A percentile compares a stretch with the other conserved stretches of the same genome.
Conservation (phyloP, 2,797 vertebrate species). For the Cheirogaleus major region DNA sequence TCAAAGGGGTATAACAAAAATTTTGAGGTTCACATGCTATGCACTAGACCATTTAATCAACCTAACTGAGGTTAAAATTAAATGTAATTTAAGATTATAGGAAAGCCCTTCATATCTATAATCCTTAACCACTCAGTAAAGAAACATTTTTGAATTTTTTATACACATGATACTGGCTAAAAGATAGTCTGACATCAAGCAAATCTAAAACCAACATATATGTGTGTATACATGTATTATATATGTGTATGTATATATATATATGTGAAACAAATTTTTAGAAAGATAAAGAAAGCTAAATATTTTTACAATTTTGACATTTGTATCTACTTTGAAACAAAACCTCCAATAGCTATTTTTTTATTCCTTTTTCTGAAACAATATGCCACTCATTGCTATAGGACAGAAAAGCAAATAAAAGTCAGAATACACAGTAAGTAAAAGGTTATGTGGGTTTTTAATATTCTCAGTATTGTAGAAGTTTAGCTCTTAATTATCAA, state of each 20-base stretch:
- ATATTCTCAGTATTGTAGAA: not conserved
- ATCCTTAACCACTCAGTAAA: not conserved
- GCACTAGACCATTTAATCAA: not conserved
- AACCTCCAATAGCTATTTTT: not conserved
- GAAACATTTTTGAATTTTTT: not conserved
- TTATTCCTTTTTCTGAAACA: not conserved
- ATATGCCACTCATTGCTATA: not conserved
- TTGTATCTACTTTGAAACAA: constrained; percentile 25
- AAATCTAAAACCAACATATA: not conserved
- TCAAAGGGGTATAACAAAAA: not conserved
- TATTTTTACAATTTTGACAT: constrained; percentile 16
- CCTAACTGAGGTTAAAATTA: constrained; percentile 5
- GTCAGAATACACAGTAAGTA: not conserved
- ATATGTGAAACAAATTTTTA: not conserved
- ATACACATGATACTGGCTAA: not conserved
- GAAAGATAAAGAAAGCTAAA: not conserved
- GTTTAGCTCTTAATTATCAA: constrained; percentile 32
- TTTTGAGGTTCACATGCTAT: not conserved
- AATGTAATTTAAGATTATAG: constrained; percentile 17
- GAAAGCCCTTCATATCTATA: not conserved
- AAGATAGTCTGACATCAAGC: not conserved
- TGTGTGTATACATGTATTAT: not conserved
- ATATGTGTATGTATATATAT: not conserved
- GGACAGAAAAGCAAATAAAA: constrained; percentile 23
- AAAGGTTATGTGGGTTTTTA: not conserved